Percentiles rank a stretch among this genome's conserved stretches.
phyloP scores from a whole-genome alignment of 2,797 vertebrate genomes.

The Sebastes alutus region DNA sequence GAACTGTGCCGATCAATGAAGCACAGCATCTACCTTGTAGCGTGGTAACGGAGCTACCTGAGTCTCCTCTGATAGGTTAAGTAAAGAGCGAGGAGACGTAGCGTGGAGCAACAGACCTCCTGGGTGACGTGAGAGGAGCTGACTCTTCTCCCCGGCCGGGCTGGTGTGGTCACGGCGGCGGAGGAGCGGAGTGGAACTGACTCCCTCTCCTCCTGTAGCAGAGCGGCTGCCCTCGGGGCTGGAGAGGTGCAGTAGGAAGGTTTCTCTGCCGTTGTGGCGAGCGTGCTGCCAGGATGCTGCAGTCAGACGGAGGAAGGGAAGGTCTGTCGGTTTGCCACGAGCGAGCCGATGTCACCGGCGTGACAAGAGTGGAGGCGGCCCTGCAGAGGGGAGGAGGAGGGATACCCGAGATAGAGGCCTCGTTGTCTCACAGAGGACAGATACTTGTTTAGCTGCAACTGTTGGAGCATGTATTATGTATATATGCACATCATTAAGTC shows the following conservation, averaged over 20 bases:
- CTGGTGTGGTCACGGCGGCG: slow-evolving; percentile 55
- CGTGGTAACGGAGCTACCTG: slow-evolving; percentile 6
- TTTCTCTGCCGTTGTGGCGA: slow-evolving; percentile 49
- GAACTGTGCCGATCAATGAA: slow-evolving; percentile 48
- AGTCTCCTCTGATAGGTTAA: slow-evolving; percentile 20
- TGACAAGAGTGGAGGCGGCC: slow-evolving; percentile 51
- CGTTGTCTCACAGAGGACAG: not conserved
- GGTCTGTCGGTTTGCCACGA: slow-evolving; percentile 58
- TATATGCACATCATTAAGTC: slow-evolving; percentile 16
- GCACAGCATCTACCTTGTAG: slow-evolving; percentile 28
- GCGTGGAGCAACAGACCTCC: slow-evolving; percentile 40
- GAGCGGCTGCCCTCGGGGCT: slow-evolving; percentile 60
- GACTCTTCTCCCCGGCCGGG: slow-evolving; percentile 46
- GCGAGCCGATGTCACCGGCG: slow-evolving; percentile 57
- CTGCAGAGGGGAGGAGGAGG: slow-evolving; percentile 46
- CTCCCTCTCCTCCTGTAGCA: slow-evolving; percentile 53
- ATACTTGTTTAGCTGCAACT: not conserved
- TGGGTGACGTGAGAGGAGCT: slow-evolving; percentile 67
- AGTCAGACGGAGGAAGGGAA: slow-evolving; percentile 51
- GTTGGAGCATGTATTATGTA: not conserved
- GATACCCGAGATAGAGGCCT: not conserved
- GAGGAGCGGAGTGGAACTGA: slow-evolving; percentile 43
- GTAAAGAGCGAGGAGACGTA: slow-evolving; percentile 36
- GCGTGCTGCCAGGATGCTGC: slow-evolving; percentile 60
- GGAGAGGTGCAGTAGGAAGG: slow-evolving; percentile 67